Percentiles rank a stretch among this genome's conserved stretches.
These are phyloP conservation scores for Procavia capensis DNA, from an alignment of 2,113 vertebrate genomes.

Conservation along the genomic window DNA sequence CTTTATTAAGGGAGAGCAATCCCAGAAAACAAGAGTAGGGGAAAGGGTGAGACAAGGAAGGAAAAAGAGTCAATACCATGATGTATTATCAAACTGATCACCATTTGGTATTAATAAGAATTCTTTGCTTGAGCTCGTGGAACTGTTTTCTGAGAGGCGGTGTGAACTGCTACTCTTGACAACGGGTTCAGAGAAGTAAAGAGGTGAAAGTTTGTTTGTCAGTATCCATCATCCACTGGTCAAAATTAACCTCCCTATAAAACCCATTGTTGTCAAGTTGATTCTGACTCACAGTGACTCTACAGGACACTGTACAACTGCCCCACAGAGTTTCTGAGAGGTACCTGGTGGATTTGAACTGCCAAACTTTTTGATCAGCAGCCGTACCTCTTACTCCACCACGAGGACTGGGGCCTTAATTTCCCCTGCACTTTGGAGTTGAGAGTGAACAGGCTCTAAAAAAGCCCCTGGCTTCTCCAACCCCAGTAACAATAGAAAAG, in stretches of 20 bases:
- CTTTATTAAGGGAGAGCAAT: background rate
- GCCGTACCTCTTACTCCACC: no score
- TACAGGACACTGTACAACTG: no score
- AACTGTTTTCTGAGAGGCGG: background rate
- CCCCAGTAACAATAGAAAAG: background rate
- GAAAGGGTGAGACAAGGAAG: background rate
- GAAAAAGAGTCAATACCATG: background rate
- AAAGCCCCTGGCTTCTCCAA: background rate
- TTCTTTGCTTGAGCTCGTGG: background rate
- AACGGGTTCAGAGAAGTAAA: background rate
- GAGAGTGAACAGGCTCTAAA: background rate
- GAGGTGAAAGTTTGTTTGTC: background rate
- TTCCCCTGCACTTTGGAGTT: background rate
- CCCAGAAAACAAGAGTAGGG: background rate
- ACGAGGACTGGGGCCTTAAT: background rate
- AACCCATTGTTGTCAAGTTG: no score
- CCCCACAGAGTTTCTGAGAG: no score
- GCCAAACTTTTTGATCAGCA: no score
- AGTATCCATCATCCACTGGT: background rate
- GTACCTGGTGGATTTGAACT: no score
- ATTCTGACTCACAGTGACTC: no score
- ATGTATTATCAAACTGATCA: background rate
- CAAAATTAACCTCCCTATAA: no score
- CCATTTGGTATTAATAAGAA: background rate
- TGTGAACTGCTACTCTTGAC: background rate